Evolutionary conservation across 2,113 vertebrate genomes (phyloP).

Genomic region (Aix galericulata): DNA sequence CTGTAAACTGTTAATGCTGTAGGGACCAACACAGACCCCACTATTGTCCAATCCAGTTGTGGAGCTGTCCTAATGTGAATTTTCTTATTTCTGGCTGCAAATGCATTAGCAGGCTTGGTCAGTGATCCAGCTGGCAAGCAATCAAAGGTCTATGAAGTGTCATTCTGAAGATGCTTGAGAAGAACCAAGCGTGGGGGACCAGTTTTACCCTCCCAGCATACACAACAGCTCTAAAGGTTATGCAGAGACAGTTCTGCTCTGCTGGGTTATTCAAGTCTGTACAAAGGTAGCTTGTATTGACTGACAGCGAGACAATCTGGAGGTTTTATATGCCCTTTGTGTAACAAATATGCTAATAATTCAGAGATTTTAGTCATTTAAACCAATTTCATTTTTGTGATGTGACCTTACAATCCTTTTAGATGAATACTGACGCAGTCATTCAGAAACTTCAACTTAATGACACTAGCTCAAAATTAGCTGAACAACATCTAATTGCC

Average conservation of each 20-base stretch:
- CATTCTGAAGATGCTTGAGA: background rate
- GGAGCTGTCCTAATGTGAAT: background rate
- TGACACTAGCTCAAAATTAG: background rate
- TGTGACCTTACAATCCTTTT: background rate
- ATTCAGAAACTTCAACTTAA: background rate
- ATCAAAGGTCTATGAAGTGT: background rate
- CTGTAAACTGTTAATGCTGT: background rate
- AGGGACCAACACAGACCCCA: background rate
- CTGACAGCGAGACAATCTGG: background rate
- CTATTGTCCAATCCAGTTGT: background rate
- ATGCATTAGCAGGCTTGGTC: background rate
- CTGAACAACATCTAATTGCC: background rate
- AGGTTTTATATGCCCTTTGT: background rate
- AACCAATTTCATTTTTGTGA: background rate
- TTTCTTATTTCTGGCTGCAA: background rate
- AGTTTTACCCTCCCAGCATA: background rate
- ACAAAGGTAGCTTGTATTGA: background rate
- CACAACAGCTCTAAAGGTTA: background rate
- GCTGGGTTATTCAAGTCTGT: background rate
- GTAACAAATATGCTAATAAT: background rate
- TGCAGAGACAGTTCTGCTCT: background rate
- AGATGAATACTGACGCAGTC: background rate
- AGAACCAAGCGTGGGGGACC: rapidly evolving
- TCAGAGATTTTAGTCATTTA: background rate
- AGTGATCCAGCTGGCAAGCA: background rate